These are phyloP conservation scores for Drosophila suzukii DNA, from an alignment of 1,140 invertebrate genomes.

Conservation along the genomic window DNA sequence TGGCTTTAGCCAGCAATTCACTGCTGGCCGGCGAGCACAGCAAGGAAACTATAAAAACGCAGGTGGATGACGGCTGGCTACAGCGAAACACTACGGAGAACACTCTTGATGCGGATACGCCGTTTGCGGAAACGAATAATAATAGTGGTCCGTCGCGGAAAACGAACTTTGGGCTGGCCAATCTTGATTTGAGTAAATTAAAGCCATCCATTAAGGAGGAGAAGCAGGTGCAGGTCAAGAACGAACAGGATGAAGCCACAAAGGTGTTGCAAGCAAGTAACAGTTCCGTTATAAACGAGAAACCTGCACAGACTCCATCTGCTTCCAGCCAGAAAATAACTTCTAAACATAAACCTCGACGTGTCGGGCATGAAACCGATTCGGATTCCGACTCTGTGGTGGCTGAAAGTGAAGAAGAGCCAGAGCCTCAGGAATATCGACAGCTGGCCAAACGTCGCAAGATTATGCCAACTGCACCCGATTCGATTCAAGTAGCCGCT, in stretches of 20 bases:
- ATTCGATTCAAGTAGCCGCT: slow-evolving; percentile 1
- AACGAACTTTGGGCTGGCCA: slow-evolving; percentile 59
- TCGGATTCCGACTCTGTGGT: slow-evolving; percentile 79
- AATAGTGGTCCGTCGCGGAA: slow-evolving; percentile 35
- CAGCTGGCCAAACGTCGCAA: slow-evolving; percentile 72
- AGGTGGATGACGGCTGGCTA: slow-evolving; percentile 74
- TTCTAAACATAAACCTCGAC: neutral
- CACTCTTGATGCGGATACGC: slow-evolving; percentile 21
- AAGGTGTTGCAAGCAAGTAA: neutral
- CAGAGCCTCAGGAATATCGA: slow-evolving; percentile 58
- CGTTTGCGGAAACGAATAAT: slow-evolving; percentile 41
- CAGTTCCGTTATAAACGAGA: neutral
- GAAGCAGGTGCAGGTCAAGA: neutral
- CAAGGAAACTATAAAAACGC: slow-evolving; percentile 68
- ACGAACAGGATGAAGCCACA: neutral
- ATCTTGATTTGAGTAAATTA: slow-evolving; percentile 69
- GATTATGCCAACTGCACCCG: slow-evolving; percentile 27
- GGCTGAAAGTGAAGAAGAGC: slow-evolving; percentile 76
- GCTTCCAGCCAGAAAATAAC: neutral
- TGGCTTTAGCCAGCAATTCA: slow-evolving; percentile 38
- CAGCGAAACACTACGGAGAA: slow-evolving; percentile 64
- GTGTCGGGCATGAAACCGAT: slow-evolving; percentile 11
- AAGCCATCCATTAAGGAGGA: slow-evolving; percentile 7
- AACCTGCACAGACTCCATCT: neutral
- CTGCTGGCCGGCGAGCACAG: slow-evolving; percentile 31